These are phyloP conservation scores for Xenopus borealis DNA, from an alignment of 2,113 vertebrate genomes.

Conservation along the genomic window DNA sequence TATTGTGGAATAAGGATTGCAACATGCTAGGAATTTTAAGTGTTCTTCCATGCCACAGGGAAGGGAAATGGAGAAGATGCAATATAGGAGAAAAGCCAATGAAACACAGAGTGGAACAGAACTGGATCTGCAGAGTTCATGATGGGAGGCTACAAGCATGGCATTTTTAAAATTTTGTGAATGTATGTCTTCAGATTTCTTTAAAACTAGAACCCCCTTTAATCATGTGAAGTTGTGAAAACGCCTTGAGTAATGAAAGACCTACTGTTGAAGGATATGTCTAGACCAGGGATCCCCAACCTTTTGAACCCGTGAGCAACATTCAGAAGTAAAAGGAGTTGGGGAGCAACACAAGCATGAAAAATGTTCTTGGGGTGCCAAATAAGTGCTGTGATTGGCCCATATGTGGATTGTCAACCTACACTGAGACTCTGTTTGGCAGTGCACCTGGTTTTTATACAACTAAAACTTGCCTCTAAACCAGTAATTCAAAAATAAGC, in stretches of 20 bases:
- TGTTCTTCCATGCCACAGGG: constrained; percentile 41
- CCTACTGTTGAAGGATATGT: too few relatives aligned
- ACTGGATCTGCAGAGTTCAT: constrained; percentile 9
- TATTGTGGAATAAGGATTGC: constrained; percentile 35
- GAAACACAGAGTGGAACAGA: constrained; percentile 28
- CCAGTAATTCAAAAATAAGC: too few relatives aligned
- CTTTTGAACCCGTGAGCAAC: too few relatives aligned
- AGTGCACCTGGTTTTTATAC: too few relatives aligned
- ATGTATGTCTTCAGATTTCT: constrained; percentile 26
- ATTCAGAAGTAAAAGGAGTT: too few relatives aligned
- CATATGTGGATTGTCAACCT: too few relatives aligned
- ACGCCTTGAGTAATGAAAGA: not conserved
- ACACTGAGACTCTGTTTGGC: too few relatives aligned
- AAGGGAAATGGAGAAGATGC: constrained; percentile 26
- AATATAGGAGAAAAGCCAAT: constrained; percentile 29
- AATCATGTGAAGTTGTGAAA: not conserved
- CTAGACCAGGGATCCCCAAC: too few relatives aligned
- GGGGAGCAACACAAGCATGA: too few relatives aligned
- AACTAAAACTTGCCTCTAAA: too few relatives aligned
- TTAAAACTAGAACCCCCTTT: not conserved
- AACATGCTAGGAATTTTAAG: constrained; percentile 30
- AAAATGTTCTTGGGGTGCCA: too few relatives aligned
- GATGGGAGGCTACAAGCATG: constrained; percentile 35
- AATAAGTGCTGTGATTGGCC: too few relatives aligned
- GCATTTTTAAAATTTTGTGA: constrained; percentile 14